Base-by-base conservation (phyloP, 2,888 invertebrate species). In the Sinohyriopsis cumingii region DNA sequence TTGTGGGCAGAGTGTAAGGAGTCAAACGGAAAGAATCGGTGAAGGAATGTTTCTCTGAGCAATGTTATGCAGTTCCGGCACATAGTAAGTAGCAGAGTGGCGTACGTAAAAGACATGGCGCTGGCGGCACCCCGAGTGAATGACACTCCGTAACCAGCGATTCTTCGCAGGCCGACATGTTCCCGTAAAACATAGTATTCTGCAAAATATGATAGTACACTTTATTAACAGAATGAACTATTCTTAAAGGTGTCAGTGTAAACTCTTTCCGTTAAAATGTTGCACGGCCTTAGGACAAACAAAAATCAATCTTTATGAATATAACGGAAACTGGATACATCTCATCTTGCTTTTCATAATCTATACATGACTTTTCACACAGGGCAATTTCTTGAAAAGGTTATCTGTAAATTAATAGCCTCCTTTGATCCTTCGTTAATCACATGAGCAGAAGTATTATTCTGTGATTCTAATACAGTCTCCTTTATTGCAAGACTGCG, bases 111-210 rank as follows among this genome's bases (percentile, higher is more conserved):
- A 92, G 93, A 93, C 91, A 93, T 92, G 18, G 92, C 93, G 54
- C 93, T 93, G 6, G 93, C 93, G 2, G 93, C 92, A 22, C 93
- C 93, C 76, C 93, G 88, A 3, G 93, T 92, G 57, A 93, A 84
- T 9, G 93, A 91, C 5, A 93, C 92, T 33, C 93, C 93, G 79
- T 91, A 91, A 12, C 93, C 93, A 18, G 92, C 92, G 76, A 93
- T 91, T 69, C 91, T 90, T 61, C 93, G 87, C 28, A 93, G 86
- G 15, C 93, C 93, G 5, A 91, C 89, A 84, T 93, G 92, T 80
- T 93, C 93, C 59, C 92, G 87, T 82, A 92, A 92, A 9, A 92
- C 88, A 1, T 92, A 91, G 85, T 92, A 92, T 85, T 91, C 92
- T 92, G 73, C 19, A 69, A 70, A n/a, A 20, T 55, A 57, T 28